Percentiles rank a stretch among this genome's conserved stretches.
phyloP scores from a whole-genome alignment of 2,797 vertebrate genomes.

The Falco novaeseelandiae region DNA sequence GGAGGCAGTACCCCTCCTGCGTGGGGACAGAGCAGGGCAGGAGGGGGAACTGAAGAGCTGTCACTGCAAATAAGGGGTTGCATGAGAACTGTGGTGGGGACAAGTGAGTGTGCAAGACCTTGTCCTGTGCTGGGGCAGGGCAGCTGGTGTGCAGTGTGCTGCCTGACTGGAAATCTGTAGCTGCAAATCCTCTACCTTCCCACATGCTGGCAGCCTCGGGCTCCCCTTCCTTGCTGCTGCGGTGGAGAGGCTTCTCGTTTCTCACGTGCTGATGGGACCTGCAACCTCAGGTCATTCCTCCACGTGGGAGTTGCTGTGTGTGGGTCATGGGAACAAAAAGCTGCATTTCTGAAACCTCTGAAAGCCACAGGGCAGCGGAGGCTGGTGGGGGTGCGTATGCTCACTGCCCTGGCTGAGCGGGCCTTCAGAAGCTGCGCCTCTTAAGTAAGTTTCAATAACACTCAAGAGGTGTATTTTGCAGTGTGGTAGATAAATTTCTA shows the following conservation, averaged over 20 bases:
- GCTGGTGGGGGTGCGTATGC: fast-evolving
- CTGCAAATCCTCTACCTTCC: not conserved
- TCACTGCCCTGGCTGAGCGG: fast-evolving
- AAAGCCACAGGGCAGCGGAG: fast-evolving
- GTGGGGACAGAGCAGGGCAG: not conserved
- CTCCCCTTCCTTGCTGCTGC: not conserved
- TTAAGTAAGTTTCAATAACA: not conserved
- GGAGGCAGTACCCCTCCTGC: not conserved
- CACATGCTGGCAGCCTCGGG: fast-evolving
- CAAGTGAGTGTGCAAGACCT: not conserved
- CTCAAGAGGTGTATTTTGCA: not conserved
- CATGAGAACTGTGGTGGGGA: not conserved
- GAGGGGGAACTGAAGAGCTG: not conserved
- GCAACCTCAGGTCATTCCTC: not conserved
- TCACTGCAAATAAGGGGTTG: not conserved
- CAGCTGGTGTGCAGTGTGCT: fast-evolving
- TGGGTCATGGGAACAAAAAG: not conserved
- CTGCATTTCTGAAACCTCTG: fast-evolving
- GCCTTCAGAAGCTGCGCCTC: not conserved
- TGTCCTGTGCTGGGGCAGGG: not conserved
- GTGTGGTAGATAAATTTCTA: not conserved
- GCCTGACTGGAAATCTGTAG: not conserved
- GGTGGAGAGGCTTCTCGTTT: not conserved
- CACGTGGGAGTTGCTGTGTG: fast-evolving
- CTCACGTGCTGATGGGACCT: fast-evolving